Evolutionary conservation across 2,888 invertebrate genomes (phyloP).

Genomic region (Sinentomon sp.): DNA sequence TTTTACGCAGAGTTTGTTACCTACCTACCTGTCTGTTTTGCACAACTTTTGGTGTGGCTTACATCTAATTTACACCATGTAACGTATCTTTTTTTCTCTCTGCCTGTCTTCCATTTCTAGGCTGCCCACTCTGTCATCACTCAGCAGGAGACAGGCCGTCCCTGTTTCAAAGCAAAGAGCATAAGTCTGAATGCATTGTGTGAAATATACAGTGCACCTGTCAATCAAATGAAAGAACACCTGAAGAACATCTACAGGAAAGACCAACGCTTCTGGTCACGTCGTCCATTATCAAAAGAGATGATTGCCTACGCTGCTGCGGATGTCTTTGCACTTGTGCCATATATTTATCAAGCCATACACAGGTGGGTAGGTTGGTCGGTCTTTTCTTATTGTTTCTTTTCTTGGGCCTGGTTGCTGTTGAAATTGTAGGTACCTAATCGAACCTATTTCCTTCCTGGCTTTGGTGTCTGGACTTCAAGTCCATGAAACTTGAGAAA

Average conservation of each 20-base stretch:
- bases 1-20: no score
- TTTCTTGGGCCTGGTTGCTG: no score
- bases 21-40: no score
- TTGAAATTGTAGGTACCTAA: no score
- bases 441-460: no score
- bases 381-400: no score
- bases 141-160: slow-evolving; percentile 61
- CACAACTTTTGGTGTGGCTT: no score
- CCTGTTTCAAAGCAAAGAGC: slow-evolving; percentile 81
- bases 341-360: slow-evolving; percentile 48
- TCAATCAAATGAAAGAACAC: slow-evolving; percentile 74
- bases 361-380: slow-evolving; percentile 28
- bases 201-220: slow-evolving; percentile 57
- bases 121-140: slow-evolving; percentile 61
- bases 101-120: slow-evolving; percentile 22
- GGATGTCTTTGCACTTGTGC: slow-evolving; percentile 60
- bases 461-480: no score
- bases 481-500: no score
- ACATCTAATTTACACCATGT: not conserved
- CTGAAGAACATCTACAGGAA: slow-evolving; percentile 54
- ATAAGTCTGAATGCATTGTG: slow-evolving; percentile 73
- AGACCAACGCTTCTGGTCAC: slow-evolving; percentile 60
- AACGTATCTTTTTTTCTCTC: no score
- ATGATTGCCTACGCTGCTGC: slow-evolving; percentile 76
- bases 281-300: slow-evolving; percentile 59